Base-by-base conservation (phyloP, 2,113 vertebrate species). In the Pogona vitticeps region DNA sequence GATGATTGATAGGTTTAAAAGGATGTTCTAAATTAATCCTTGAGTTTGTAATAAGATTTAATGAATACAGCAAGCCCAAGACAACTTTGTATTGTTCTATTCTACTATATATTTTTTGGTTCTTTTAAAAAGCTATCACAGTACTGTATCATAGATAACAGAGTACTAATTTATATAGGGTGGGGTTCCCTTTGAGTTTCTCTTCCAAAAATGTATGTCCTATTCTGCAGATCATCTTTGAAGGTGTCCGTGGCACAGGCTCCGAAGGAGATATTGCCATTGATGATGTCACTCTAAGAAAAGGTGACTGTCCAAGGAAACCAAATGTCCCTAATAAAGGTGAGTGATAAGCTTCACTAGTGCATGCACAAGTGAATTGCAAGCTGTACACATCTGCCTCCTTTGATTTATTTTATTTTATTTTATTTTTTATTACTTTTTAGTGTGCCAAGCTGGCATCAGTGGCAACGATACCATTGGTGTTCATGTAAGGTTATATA, bases 261-360 rank as follows among this genome's bases (percentile, higher is more conserved):
- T 98, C 97, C 0, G 98, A 99, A 92, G 98, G 98, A 20, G 98
- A 99, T 92, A 99, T 99, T 65, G 98, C 98, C 92, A 98, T 99
- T 0, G 98, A 99, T 2, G 98, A 99, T 0, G 98, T 99, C 92
- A 98, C 97, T 71, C 96, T 99, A 95, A 99, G 98, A 92, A 97
- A 97, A 52, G 98, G 98, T 56, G 98, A 98, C 75, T 99, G 98
- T 92, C 97, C 96, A 21, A 94, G 95, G 92, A 97, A 96, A 91
- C 95, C 95, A 83, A 42, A 94, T 90, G 94, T 95, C 82, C 96
- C 96, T 0, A 96, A 96, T 88, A 97, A 97, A 92, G 96, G 97
- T 97, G 78, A 92, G 91, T 84, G 2, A 12, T 2, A 15, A 36
- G 0, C 0, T 0, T 0, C n/a, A 17, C 17, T 0, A 46, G 13